Conservation (phyloP, 2,113 vertebrate species). For the Plestiodon gilberti region DNA sequence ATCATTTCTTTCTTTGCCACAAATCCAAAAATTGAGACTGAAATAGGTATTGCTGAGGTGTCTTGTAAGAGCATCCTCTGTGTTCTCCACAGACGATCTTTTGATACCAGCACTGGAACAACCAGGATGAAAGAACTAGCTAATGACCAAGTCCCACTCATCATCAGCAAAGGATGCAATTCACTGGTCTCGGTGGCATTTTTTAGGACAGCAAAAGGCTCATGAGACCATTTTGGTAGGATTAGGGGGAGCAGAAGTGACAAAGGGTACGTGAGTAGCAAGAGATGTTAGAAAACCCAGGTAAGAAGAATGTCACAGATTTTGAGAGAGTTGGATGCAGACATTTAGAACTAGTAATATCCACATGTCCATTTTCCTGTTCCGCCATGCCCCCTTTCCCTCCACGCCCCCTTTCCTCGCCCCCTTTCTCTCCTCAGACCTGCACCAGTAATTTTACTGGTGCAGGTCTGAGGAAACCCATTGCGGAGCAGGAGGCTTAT, state of each 20-base stretch:
- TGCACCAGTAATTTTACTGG: too few relatives aligned
- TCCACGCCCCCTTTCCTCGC: too few relatives aligned
- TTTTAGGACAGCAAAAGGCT: background rate
- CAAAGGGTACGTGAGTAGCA: background rate
- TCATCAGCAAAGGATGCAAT: background rate
- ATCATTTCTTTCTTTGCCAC: background rate
- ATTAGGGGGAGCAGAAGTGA: background rate
- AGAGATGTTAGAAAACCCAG: background rate
- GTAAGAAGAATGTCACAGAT: too few relatives aligned
- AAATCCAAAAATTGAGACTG: conserved; percentile 5
- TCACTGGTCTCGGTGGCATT: background rate
- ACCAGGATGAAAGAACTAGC: background rate
- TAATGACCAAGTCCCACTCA: background rate
- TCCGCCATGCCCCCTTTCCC: too few relatives aligned
- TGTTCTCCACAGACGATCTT: background rate
- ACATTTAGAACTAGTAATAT: too few relatives aligned
- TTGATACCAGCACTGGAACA: background rate
- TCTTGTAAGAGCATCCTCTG: background rate
- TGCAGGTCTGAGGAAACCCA: too few relatives aligned
- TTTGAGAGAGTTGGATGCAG: too few relatives aligned
- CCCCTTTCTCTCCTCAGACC: too few relatives aligned
- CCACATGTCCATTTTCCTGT: too few relatives aligned
- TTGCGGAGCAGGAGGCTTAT: too few relatives aligned
- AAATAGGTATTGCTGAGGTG: background rate
- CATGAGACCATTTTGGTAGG: background rate